These are phyloP conservation scores for Hippolais icterina DNA, from an alignment of 2,113 vertebrate genomes.

Conservation along the genomic window DNA sequence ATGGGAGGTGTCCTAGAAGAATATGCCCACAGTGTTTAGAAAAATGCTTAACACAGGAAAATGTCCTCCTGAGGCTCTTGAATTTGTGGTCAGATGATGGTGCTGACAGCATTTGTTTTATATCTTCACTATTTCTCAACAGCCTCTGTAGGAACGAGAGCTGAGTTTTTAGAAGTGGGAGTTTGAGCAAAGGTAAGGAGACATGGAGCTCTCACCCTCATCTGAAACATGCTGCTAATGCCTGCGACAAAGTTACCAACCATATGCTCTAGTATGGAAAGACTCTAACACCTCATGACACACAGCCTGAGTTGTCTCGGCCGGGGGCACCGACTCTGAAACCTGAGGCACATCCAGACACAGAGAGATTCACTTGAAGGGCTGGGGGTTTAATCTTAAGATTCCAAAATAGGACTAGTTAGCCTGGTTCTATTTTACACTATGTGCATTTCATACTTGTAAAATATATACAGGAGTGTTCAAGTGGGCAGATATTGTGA, in stretches of 20 bases:
- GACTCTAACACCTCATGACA: neutral
- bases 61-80: neutral
- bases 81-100: constrained; percentile 1
- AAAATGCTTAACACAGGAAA: constrained; percentile 23
- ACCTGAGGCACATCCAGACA: neutral
- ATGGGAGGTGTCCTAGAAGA: neutral
- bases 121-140: neutral
- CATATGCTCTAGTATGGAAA: neutral
- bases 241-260: neutral
- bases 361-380: neutral
- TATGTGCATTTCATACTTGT: neutral
- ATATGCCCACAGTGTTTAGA: neutral
- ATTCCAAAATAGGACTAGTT: neutral
- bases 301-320: neutral
- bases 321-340: neutral
- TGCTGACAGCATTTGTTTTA: neutral
- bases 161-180: neutral
- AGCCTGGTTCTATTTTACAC: neutral
- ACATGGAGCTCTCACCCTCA: neutral
- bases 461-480: neutral
- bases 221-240: neutral
- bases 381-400: neutral
- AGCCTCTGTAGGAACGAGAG: neutral
- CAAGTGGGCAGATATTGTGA: neutral
- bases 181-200: neutral